phyloP scores from a whole-genome alignment of 2,888 invertebrate genomes.

The Heliconius charithonia region DNA sequence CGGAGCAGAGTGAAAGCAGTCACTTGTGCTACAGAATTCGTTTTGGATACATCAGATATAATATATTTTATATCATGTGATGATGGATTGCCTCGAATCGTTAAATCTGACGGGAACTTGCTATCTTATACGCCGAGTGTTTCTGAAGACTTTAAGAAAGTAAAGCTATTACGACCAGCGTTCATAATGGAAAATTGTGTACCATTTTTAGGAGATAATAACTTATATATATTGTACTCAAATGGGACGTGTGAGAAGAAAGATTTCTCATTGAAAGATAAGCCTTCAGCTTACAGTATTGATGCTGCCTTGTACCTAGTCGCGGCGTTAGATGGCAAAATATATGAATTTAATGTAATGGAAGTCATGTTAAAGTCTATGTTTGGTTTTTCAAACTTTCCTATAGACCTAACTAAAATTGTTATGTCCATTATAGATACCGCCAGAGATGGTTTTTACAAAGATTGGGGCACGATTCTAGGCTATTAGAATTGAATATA shows the following conservation, averaged over 20 bases:
- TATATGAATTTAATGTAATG: constrained; percentile 72
- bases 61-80: constrained; percentile 67
- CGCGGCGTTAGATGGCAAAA: constrained; percentile 66
- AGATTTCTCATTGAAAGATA: constrained; percentile 60
- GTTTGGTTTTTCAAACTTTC: constrained; percentile 58
- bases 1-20: constrained; percentile 57
- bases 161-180: constrained; percentile 65
- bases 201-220: constrained; percentile 66
- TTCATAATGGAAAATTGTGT: constrained; percentile 69
- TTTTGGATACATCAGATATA: constrained; percentile 70
- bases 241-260: constrained; percentile 66
- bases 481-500: not conserved
- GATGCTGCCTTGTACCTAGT: constrained; percentile 68
- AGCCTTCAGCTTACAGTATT: constrained; percentile 64
- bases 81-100: constrained; percentile 59
- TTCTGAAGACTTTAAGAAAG: constrained; percentile 58
- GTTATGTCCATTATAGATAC: constrained; percentile 63
- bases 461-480: constrained; percentile 31
- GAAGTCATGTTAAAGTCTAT: constrained; percentile 65
- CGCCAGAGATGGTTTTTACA: constrained; percentile 55
- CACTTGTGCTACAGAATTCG: constrained; percentile 65
- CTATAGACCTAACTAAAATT: constrained; percentile 60
- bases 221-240: constrained; percentile 59
- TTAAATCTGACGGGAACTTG: constrained; percentile 55
- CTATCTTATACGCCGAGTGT: constrained; percentile 55